Evolutionary conservation across 2,113 vertebrate genomes (phyloP), one percentile per base, ranked within the genome.

Genomic region (Ornithorhynchus anatinus): DNA sequence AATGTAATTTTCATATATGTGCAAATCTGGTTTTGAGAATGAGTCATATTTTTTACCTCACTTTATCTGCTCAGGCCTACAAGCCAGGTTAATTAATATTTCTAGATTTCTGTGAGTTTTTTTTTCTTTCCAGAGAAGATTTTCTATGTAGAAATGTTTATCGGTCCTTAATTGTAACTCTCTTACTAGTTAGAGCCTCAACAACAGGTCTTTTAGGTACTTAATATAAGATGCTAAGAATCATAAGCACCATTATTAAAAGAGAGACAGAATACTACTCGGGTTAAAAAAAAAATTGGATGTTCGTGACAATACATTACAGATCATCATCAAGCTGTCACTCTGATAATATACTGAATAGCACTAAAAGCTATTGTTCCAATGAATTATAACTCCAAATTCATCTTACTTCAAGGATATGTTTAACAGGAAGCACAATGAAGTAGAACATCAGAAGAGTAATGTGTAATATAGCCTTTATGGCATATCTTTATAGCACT

Each of bases 311-410:
- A 14, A 85, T 89, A 38, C 67, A 90, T 88, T 87, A 44, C 31
- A 82, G 63, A 86, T 81, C 67, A 72, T 89, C 80, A 77, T 72
- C 63, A 82, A 83, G 48, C n/a, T 91, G 86, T 84, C 89, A 85
- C 35, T 70, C 61, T 3, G 1, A 15, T 89, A 85, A 91, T 89
- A 44, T 66, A 90, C 57, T 85, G 17, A 50, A 57, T 16, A 81
- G 44, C 57, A 66, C 73, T 89, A 91, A 91, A 75, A 88, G 82
- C 84, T 91, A 50, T 81, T 86, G 44, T 75, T 81, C 29, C 67
- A 15, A 17, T 92, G 83, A 91, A 87, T 70, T 89, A 92, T 79
- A 81, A 54, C 20, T 56, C 37, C 19, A 52, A 81, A 60, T 84
- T 53, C 62, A 64, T 86, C 67, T 72, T 77, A 47, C 79, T 27